phyloP scores from a whole-genome alignment of 2,113 vertebrate species.

The Gila orcuttii region DNA sequence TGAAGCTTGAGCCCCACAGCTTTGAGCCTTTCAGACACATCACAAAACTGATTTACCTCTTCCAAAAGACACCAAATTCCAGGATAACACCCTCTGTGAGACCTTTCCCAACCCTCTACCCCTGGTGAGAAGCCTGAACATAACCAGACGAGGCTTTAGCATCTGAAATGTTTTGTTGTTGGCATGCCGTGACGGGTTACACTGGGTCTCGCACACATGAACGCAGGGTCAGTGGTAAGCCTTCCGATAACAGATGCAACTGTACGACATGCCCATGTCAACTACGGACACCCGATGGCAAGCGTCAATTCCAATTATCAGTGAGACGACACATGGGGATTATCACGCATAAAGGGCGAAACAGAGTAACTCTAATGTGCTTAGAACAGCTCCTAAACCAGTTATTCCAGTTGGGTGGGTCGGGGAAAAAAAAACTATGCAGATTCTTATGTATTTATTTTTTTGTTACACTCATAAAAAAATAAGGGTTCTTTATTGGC shows the following conservation, averaged over 20 bases:
- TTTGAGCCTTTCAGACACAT: conserved; percentile 64
- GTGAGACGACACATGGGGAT: conserved; percentile 66
- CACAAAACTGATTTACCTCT: conserved; percentile 41
- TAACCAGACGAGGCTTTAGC: background rate
- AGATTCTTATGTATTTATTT: background rate
- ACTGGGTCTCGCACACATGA: conserved; percentile 32
- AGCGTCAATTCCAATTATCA: conserved; percentile 82
- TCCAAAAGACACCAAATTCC: conserved; percentile 11
- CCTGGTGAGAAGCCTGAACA: background rate
- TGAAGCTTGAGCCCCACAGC: conserved; percentile 39
- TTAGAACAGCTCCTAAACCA: background rate
- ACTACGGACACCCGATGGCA: conserved; percentile 78
- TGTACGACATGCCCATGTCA: conserved; percentile 46
- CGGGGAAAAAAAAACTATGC: background rate
- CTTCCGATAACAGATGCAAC: conserved; percentile 24
- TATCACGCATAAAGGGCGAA: conserved; percentile 47
- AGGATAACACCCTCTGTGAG: background rate
- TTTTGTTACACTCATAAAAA: background rate
- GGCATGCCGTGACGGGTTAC: conserved; percentile 50
- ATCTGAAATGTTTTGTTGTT: conserved; percentile 49
- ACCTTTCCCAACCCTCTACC: conserved; percentile 13
- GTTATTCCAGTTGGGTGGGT: background rate
- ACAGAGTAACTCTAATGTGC: background rate
- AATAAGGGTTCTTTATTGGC: background rate
- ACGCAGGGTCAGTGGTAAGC: conserved; percentile 39